Evolutionary conservation across 2,113 vertebrate species (phyloP).

Genomic region (Odobenus rosmarus): DNA sequence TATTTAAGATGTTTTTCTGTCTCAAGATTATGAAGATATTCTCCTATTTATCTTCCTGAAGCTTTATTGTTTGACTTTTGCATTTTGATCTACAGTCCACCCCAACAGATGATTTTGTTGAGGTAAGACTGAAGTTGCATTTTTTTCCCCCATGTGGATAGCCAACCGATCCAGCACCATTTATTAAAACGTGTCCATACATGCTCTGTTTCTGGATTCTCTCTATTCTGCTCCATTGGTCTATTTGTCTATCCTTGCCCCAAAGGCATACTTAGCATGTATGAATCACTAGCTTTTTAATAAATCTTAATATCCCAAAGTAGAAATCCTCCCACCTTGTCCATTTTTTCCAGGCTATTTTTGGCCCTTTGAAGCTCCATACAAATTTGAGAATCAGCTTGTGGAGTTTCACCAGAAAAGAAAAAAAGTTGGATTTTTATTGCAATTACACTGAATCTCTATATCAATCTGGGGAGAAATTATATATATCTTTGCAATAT

Average conservation of each 20-base stretch:
- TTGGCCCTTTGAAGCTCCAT: neutral
- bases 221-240: neutral
- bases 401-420: neutral
- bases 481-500: neutral
- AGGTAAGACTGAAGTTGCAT: neutral
- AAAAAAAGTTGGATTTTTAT: neutral
- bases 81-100: neutral
- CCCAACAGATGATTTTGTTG: neutral
- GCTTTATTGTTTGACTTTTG: neutral
- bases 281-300: neutral
- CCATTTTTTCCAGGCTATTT: neutral
- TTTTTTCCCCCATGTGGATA: neutral
- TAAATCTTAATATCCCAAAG: neutral
- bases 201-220: neutral
- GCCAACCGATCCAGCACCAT: neutral
- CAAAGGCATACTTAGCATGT: neutral
- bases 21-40: neutral
- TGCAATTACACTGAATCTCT: neutral
- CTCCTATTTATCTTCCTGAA: neutral
- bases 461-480: neutral
- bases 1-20: neutral
- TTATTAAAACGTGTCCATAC: neutral
- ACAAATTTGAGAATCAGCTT: slow-evolving; percentile 28
- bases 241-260: neutral
- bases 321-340: neutral